Base-by-base conservation (phyloP, 2,888 invertebrate genomes). In the Apamea crenata region DNA sequence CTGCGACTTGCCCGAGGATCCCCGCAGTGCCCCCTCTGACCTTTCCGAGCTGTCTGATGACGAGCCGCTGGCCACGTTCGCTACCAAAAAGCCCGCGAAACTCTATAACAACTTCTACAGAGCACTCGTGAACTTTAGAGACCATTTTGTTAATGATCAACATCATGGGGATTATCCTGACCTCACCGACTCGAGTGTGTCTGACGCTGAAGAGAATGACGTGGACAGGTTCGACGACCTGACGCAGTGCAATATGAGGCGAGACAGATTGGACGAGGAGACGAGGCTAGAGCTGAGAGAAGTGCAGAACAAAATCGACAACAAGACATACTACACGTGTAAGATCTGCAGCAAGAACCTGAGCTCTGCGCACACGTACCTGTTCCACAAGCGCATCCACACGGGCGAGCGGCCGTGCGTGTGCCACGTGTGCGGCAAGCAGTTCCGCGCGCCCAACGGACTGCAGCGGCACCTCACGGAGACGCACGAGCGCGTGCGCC, bases 401-500 rank as follows among this genome's bases (percentile, higher is more conserved):
- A 97, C 98, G 14, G 98, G 98, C 4, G 98, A 98, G 93, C 95
- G 97, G 70, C 97, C 98, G 1, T 98, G 97, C 92, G 97, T 97
- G 80, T 98, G 98, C 90, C 97, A 98, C 92, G 91, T 97, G 36
- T 98, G 98, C 91, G 98, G 98, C 5, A 97, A 97, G 88, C 97
- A 97, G 90, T 98, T 98, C 93, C 96, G 98, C 40, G 97, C 98
- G n/a, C 97, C 97, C 29, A 97, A 97, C 93, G 98, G 98, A 0
- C 93, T 98, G 47, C 97, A 97, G 69, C 95, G 98, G 1, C 98
- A 98, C 90, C 89, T 98, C 44, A 95, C 97, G 40, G 97, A 98
- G 88, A 98, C 98, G 4, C 98, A 98, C 93, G 97, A 97, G 86
- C 96, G 97, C 5, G 95, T 97, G 8, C 97, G 97, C 83, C 97